Evolutionary conservation across 2,888 invertebrate genomes (phyloP).

Genomic region (Mythimna ferrago): DNA sequence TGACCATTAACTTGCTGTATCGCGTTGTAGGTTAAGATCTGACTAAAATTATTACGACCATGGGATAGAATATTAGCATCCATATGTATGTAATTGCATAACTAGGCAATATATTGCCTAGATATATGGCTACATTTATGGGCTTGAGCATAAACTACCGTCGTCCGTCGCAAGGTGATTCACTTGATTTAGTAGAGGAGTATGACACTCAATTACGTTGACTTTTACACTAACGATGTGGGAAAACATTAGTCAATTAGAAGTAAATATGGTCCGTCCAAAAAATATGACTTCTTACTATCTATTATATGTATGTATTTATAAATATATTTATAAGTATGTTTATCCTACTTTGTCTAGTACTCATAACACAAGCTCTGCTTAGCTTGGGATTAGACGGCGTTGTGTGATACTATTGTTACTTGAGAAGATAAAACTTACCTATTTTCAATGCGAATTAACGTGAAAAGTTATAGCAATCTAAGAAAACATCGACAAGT

Average conservation of each 20-base stretch:
- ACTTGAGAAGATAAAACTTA: too few relatives aligned
- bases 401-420: too few relatives aligned
- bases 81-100: conserved; percentile 21
- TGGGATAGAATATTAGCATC: conserved; percentile 32
- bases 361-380: too few relatives aligned
- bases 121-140: conserved; percentile 46
- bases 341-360: too few relatives aligned
- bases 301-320: too few relatives aligned
- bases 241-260: conserved; percentile 13
- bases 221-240: conserved; percentile 31
- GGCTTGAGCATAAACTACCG: conserved; percentile 34
- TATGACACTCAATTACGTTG: conserved; percentile 36
- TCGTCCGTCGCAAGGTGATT: conserved; percentile 29
- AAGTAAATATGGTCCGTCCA: neutral
- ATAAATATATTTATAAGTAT: too few relatives aligned
- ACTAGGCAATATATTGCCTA: conserved; percentile 30
- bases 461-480: neutral
- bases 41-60: conserved; percentile 23
- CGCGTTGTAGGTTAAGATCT: conserved; percentile 7
- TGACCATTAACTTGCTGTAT: neutral
- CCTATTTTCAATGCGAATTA: too few relatives aligned
- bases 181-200: conserved; percentile 38
- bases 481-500: neutral
- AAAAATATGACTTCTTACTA: neutral
- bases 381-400: too few relatives aligned